Evolutionary conservation across 2,113 vertebrate species (phyloP), one percentile per base, ranked within the genome.

Genomic region (Chascanopsetta lugubris): DNA sequence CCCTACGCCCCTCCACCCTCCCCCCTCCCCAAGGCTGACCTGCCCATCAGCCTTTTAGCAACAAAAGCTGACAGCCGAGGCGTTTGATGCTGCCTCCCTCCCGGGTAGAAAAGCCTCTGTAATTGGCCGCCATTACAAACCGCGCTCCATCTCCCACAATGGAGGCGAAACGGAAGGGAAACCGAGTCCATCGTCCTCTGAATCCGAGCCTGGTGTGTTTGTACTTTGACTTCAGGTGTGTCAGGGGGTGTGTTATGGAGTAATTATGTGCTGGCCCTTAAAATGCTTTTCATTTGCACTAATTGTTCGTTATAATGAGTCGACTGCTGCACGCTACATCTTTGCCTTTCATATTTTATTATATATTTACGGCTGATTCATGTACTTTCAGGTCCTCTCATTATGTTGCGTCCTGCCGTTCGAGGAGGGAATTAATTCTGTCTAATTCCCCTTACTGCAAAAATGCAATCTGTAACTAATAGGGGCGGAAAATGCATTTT

Each of bases 81-180:
- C 21, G 17, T 78, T 85, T 83, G 48, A 88, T 80, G 75, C 72
- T 68, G 78, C 67, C 67, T 82, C 58, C 54, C n/a, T n/a, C n/a
- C 4, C 64, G 46, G 71, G 83, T 87, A n/a, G 80, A 89, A 88
- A 89, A 82, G 77, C 71, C 46, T 56, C 74, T 47, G 61, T 88
- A 91, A 91, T 88, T 88, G 88, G 80, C 77, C 81, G 74, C 84
- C 70, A 82, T 84, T 86, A 87, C 75, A 81, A 69, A 77, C 75
- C 72, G 55, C 48, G 69, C 26, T 13, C 53, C 48, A 57, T 49
- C 74, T 59, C 63, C 62, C 64, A 80, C 77, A 81, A 73, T 70
- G 55, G 72, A 51, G 53, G 30, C 25, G 55, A 18, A 65, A 48
- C 69, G 54, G 63, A 66, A 54, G 54, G 27, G 57, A 63, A 57